Conservation (phyloP, 2,113 vertebrate genomes). For the Cyphomyrus plagiostoma region DNA sequence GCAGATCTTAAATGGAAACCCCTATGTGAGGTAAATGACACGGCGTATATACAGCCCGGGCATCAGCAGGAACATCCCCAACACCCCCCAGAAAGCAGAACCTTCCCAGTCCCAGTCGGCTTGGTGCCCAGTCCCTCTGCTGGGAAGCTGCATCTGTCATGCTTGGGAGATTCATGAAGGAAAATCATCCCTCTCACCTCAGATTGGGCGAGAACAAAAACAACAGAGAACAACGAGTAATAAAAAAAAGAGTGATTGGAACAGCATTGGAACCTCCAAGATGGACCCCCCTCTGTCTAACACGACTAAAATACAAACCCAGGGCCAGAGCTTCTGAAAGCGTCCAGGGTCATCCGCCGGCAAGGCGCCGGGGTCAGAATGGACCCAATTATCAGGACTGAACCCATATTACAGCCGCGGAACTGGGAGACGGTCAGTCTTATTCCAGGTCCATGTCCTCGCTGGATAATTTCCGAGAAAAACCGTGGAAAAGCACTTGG, state of each 20-base stretch:
- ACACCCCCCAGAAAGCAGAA: neutral
- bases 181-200: slow-evolving; percentile 3
- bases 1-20: neutral
- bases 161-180: neutral
- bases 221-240: neutral
- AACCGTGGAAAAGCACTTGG: neutral
- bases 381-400: neutral
- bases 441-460: neutral
- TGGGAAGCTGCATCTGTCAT: neutral
- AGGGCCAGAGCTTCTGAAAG: neutral
- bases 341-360: neutral
- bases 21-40: neutral
- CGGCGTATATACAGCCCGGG: neutral
- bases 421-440: neutral
- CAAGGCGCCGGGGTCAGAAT: neutral
- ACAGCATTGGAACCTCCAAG: neutral
- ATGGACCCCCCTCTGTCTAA: neutral
- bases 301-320: neutral
- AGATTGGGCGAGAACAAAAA: neutral
- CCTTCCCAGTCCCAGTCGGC: neutral
- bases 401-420: neutral
- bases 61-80: neutral
- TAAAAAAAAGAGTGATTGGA: neutral
- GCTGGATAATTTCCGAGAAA: neutral
- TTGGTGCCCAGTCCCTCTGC: neutral